Conservation (phyloP, 2,888 invertebrate genomes). For the Polymixis flavicincta region DNA sequence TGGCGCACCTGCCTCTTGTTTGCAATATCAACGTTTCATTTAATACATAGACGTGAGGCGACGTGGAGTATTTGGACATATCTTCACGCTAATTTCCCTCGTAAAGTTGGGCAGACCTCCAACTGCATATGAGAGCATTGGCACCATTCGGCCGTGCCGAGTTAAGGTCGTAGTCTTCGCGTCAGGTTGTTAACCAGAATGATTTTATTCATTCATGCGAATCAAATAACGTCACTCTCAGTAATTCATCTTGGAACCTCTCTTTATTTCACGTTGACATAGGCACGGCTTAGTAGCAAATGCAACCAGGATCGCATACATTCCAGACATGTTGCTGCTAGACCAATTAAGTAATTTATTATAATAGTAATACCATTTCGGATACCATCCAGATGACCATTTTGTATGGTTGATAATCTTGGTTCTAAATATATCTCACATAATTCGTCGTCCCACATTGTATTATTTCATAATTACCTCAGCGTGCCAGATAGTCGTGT, state of each 20-base stretch:
- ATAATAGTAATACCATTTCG: slow-evolving; percentile 20
- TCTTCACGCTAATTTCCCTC: slow-evolving; percentile 58
- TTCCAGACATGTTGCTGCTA: slow-evolving; percentile 32
- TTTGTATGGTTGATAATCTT: slow-evolving; percentile 25
- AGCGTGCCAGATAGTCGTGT: slow-evolving; percentile 63
- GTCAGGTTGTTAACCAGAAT: slow-evolving; percentile 26
- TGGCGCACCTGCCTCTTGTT: slow-evolving; percentile 73
- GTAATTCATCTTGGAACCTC: background rate
- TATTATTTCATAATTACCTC: slow-evolving; percentile 70
- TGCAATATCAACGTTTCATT: slow-evolving; percentile 64
- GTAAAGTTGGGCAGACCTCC: slow-evolving; percentile 60
- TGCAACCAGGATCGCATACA: background rate
- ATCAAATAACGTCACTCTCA: slow-evolving; percentile 17
- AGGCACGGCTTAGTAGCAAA: background rate
- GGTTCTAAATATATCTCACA: slow-evolving; percentile 49
- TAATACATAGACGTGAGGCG: slow-evolving; percentile 41
- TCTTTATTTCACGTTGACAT: background rate
- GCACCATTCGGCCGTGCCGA: slow-evolving; percentile 61
- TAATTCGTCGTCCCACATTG: slow-evolving; percentile 72
- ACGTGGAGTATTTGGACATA: slow-evolving; percentile 50
- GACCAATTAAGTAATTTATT: slow-evolving; percentile 30
- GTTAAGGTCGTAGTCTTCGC: slow-evolving; percentile 60
- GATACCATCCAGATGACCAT: slow-evolving; percentile 18
- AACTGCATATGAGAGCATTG: slow-evolving; percentile 61
- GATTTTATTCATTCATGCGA: slow-evolving; percentile 29